These are phyloP conservation scores for Amblyopsis rosae DNA, from an alignment of 2,113 vertebrate species.

Conservation along the genomic window DNA sequence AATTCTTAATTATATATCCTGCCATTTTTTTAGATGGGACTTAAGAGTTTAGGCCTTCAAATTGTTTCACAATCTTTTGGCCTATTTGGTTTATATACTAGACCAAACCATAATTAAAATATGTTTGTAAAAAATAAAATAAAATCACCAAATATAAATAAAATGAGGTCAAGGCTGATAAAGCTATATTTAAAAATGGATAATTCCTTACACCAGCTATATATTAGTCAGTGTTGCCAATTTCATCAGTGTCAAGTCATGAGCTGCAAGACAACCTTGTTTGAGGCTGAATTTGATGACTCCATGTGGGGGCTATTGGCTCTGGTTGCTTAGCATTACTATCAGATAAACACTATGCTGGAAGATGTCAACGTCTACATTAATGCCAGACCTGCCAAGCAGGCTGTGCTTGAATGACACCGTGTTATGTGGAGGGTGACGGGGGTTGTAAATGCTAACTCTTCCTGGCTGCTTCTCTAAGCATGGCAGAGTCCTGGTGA, in stretches of 20 bases:
- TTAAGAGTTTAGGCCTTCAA: no score
- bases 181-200: slow-evolving; percentile 39
- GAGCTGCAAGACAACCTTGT: slow-evolving; percentile 58
- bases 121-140: not conserved
- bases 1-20: no score
- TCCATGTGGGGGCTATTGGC: slow-evolving; percentile 60
- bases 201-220: slow-evolving; percentile 47
- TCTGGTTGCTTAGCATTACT: slow-evolving; percentile 72
- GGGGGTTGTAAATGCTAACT: slow-evolving; percentile 75
- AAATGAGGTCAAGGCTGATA: not conserved
- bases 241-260: slow-evolving; percentile 58
- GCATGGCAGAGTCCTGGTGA: slow-evolving; percentile 49
- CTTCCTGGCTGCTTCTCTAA: slow-evolving; percentile 64
- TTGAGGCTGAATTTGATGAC: slow-evolving; percentile 57
- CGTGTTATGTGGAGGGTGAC: slow-evolving; percentile 75
- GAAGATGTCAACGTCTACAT: slow-evolving; percentile 78
- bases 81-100: no score
- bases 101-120: no score
- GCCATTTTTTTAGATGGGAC: no score
- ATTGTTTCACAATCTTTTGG: no score
- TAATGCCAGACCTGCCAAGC: slow-evolving; percentile 76
- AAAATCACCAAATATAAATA: no score
- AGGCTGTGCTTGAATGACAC: slow-evolving; percentile 73
- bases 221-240: slow-evolving; percentile 54
- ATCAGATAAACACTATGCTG: slow-evolving; percentile 78